Evolutionary conservation across 2,888 invertebrate species (phyloP), one percentile per base, ranked within the genome.

Genomic region (Onchidella celtica): DNA sequence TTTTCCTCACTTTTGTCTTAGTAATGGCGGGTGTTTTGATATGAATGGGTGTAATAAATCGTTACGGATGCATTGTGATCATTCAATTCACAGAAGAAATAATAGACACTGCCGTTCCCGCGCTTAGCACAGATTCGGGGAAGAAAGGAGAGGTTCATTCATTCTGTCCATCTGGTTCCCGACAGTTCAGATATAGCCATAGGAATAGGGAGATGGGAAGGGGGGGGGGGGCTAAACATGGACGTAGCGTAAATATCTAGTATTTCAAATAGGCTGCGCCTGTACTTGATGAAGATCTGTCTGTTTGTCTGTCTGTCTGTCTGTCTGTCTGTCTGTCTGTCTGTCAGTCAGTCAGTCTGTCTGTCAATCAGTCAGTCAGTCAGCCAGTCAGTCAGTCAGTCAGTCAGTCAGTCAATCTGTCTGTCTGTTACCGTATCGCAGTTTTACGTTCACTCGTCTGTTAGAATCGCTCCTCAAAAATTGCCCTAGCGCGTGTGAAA

Each of bases 1-100:
- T 47, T 47, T 47, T 38, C 32, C 24, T n/a, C 27, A n/a, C 75
- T 27, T 75, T 75, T 75, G 63, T 65, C 47, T 47, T 32, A 14
- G 27, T 0, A 34, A 9, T 17, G 14, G 59, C 38, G n/a, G 34
- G 36, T 57, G 59, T 73, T 27, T n/a, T 61, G 34, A 36, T 73
- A 59, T 73, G 47, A 27, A 36, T 27, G 59, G 59, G 24, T 1
- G 61, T 57, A 36, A 59, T 73, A 73, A 73, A 59, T 61, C 61
- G 73, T 24, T 73, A 14, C 59, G 14, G 27, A 61, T 59, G 59
- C 73, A 11, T 61, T 73, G 73, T 73, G 73, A 73, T 36, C 57
- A 36, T 73, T 73, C 73, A 59, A 38, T 73, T 38, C 59, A 61
- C 34, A 57, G 59, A 59, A n/a, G 57, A 17, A 6, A 55, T 59